Evolutionary conservation across 2,113 vertebrate genomes (phyloP).

Genomic region (Melanerpes formicivorus): DNA sequence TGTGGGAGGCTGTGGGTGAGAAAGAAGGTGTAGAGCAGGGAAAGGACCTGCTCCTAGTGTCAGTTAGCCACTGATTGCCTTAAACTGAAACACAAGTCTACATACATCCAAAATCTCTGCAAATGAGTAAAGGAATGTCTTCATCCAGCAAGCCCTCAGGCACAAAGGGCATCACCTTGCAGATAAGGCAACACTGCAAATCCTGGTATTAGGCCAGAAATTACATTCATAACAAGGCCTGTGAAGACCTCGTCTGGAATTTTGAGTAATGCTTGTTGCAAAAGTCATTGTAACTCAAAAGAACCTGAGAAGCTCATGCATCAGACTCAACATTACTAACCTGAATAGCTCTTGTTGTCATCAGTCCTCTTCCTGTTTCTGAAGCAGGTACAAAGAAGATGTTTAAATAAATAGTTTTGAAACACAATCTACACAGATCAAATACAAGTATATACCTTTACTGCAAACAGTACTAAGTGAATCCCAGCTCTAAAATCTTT

Average conservation of each 20-base stretch:
- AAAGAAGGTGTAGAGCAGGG: not conserved
- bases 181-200: not conserved
- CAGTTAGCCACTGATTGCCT: not conserved
- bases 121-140: not conserved
- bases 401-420: not conserved
- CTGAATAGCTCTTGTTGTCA: constrained; percentile 78
- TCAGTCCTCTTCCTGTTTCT: constrained; percentile 93
- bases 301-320: not conserved
- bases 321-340: constrained; percentile 65
- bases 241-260: not conserved
- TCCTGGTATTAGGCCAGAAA: not conserved
- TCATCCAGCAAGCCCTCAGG: not conserved
- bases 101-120: not conserved
- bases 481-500: not conserved
- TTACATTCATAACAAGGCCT: not conserved
- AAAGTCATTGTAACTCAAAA: not conserved
- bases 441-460: not conserved
- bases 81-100: not conserved
- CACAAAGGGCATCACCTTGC: not conserved
- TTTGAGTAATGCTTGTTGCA: not conserved
- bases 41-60: not conserved
- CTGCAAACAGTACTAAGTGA: not conserved
- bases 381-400: not conserved
- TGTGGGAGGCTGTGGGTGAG: not conserved
- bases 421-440: not conserved